Evolutionary conservation across 1,140 invertebrate species (phyloP).

Genomic region (Zaprionus tsacasi): DNA sequence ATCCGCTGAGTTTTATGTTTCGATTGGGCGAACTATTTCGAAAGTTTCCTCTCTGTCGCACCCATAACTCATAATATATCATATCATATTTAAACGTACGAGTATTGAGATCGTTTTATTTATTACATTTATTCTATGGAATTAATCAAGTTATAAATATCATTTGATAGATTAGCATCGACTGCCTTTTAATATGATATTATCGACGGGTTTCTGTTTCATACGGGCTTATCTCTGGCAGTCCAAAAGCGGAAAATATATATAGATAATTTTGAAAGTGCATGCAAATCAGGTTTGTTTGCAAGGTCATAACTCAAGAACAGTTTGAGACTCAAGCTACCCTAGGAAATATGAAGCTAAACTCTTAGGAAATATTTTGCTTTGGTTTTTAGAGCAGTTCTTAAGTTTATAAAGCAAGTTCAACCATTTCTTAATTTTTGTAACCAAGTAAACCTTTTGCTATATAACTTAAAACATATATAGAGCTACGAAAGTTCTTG

Average conservation of each 20-base stretch:
- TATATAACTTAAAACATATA: too few relatives aligned
- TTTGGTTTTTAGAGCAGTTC: not conserved
- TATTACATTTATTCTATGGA: not conserved
- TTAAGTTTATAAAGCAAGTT: not conserved
- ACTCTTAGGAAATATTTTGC: not conserved
- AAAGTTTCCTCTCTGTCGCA: not conserved
- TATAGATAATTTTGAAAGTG: not conserved
- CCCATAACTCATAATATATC: not conserved
- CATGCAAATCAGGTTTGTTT: conserved; percentile 3
- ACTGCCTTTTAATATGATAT: conserved; percentile 1
- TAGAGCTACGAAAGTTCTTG: too few relatives aligned
- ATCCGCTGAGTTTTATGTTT: conserved; percentile 8
- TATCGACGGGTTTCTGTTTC: not conserved
- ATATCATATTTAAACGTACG: not conserved
- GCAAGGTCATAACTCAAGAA: not conserved
- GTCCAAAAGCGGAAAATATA: conserved; percentile 1
- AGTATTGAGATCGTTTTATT: not conserved
- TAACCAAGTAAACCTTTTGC: too few relatives aligned
- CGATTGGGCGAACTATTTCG: not conserved
- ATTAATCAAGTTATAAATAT: not conserved
- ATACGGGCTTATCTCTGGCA: not conserved
- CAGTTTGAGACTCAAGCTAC: not conserved
- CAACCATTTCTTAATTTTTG: too few relatives aligned
- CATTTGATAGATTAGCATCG: conserved; percentile 1
- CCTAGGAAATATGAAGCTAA: not conserved